A percentile compares a stretch with the other conserved stretches of the same genome.
Evolutionary conservation across 2,888 invertebrate genomes (phyloP).

Genomic region (Eupithecia exiguata): DNA sequence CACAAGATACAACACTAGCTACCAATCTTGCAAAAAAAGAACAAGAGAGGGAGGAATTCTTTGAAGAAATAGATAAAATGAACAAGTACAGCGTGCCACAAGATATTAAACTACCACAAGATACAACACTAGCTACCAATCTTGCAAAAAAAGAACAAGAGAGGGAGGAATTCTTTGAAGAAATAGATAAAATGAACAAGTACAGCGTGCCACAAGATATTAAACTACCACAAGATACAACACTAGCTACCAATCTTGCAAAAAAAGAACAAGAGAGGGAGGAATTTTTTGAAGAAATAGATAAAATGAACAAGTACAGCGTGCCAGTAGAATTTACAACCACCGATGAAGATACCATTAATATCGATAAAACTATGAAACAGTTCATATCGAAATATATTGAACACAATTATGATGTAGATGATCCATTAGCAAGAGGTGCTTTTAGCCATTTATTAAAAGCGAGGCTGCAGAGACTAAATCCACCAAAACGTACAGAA

Average conservation of each 20-base stretch:
- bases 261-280: conserved; percentile 41
- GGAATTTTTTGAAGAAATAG: conserved; percentile 28
- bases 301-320: conserved; percentile 13
- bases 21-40: too few relatives aligned
- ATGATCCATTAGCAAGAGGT: conserved; percentile 55
- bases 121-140: too few relatives aligned
- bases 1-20: too few relatives aligned
- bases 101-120: too few relatives aligned
- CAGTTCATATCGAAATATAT: conserved; percentile 60
- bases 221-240: conserved; percentile 53
- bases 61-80: too few relatives aligned
- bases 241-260: conserved; percentile 42
- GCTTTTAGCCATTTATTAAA: conserved; percentile 59
- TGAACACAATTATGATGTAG: conserved; percentile 57
- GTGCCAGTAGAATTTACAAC: conserved; percentile 16
- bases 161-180: too few relatives aligned
- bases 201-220: too few relatives aligned
- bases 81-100: too few relatives aligned
- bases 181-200: too few relatives aligned
- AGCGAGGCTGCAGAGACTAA: conserved; percentile 57
- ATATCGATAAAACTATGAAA: conserved; percentile 55
- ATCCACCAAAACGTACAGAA: conserved; percentile 51
- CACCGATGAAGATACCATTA: conserved; percentile 29
- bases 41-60: too few relatives aligned
- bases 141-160: too few relatives aligned